Evolutionary conservation across 1,140 invertebrate species (phyloP), one percentile per base, ranked within the genome.

Genomic region (Macrobrachium nipponense): DNA sequence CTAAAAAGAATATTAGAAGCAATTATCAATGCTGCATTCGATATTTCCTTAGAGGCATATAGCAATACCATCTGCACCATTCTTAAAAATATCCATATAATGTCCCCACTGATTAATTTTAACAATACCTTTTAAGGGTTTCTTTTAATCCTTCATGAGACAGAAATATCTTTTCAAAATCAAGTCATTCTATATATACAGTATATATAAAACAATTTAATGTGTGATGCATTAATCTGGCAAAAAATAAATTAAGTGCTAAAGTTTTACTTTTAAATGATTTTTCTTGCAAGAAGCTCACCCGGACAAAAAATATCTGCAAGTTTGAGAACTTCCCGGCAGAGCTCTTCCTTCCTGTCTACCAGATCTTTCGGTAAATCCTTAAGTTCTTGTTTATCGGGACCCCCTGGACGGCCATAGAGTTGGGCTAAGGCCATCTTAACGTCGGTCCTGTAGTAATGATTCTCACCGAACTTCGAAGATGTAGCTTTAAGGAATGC

Each of bases 401-500:
- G 75, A 4, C 17, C 79, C 12, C 72, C 78, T 17, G 64, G 23
- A 14, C 60, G 80, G 10, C 82, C 85, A n/a, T 86, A 87, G 27
- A 88, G 80, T 72, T 88, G 89, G n/a, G 86, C 64, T 62, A 86
- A 14, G 17, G 80, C 80, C 51, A 89, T 18, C 90, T 95, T 95
- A 5, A 94, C 92, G 89, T 94, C 93, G n/a, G 94, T 90, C 3
- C 94, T 90, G 87, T 94, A 93, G 88, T 93, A 93, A 88, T 95
- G 95, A 59, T 91, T 93, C 14, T 93, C 92, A 90, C 94, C 94
- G 51, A 95, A 89, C 11, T 93, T 91, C 18, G 61, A 44, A 44
- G 82, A 68, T 20, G 89, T 90, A 82, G 93, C 94, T 20, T 92
- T 90, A 18, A 95, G 91, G 87, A 95, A 94, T 2, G 93, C 91